Conservation (phyloP, 2,113 vertebrate species). For the Spilogale gracilis region DNA sequence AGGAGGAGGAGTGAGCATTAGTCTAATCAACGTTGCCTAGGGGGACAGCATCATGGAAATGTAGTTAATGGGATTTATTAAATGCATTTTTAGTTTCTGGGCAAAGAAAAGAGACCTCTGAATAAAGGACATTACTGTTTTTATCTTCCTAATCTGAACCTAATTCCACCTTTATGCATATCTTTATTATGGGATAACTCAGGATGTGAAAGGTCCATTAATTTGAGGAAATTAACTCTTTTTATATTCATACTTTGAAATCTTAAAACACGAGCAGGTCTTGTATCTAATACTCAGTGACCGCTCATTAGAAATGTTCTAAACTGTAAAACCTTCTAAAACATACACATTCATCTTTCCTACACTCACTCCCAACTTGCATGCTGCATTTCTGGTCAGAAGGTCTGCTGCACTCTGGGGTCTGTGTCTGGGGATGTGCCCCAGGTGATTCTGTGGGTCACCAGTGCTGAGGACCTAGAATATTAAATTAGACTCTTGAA, state of each 20-base stretch:
- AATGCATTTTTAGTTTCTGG: not conserved
- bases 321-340: not conserved
- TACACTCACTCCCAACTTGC: not conserved
- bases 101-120: not conserved
- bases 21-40: not conserved
- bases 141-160: not conserved
- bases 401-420: not conserved
- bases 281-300: not conserved
- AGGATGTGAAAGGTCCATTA: not conserved
- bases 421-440: not conserved
- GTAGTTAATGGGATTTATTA: not conserved
- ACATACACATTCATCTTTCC: not conserved
- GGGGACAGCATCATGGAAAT: not conserved
- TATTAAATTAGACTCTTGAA: not conserved
- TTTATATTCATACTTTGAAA: not conserved
- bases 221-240: not conserved
- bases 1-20: not conserved
- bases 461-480: not conserved
- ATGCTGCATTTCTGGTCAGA: not conserved
- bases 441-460: not conserved
- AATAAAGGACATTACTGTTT: slow-evolving; percentile 26
- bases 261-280: not conserved
- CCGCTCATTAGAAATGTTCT: not conserved
- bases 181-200: not conserved
- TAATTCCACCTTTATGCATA: not conserved